These are phyloP conservation scores for Apis florea DNA, from an alignment of 1,140 invertebrate species.

Conservation along the genomic window DNA sequence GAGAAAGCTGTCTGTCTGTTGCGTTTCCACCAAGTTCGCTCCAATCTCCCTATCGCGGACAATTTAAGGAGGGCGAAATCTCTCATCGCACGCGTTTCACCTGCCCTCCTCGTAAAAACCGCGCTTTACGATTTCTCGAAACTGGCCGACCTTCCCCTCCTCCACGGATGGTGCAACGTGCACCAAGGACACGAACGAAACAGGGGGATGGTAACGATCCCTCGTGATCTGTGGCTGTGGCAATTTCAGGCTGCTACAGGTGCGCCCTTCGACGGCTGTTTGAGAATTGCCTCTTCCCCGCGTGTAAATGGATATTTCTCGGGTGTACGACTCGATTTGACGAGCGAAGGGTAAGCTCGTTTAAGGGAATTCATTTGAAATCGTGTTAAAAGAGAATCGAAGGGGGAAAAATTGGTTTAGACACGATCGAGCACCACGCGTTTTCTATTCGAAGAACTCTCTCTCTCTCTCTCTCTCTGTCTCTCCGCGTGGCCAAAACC, in stretches of 20 bases:
- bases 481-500: slow-evolving; percentile 53
- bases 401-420: slow-evolving; percentile 2
- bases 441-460: slow-evolving; percentile 46
- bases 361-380: no score
- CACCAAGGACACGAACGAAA: no score
- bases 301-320: not conserved
- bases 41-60: slow-evolving; percentile 44
- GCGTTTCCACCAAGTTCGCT: slow-evolving; percentile 49
- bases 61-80: slow-evolving; percentile 59
- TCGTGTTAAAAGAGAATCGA: slow-evolving; percentile 26
- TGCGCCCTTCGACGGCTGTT: not conserved
- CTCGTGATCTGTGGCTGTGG: not conserved
- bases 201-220: no score
- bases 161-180: no score
- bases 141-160: slow-evolving; percentile 21
- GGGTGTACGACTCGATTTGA: no score
- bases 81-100: slow-evolving; percentile 17
- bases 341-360: no score
- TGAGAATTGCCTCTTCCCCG: not conserved
- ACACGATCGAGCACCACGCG: not conserved
- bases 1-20: no score
- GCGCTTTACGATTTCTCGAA: slow-evolving; percentile 62
- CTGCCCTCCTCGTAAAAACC: slow-evolving; percentile 50
- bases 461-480: slow-evolving; percentile 29
- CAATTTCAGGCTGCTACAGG: not conserved